Base-by-base conservation (phyloP, 2,113 vertebrate species). In the Channa maculata region DNA sequence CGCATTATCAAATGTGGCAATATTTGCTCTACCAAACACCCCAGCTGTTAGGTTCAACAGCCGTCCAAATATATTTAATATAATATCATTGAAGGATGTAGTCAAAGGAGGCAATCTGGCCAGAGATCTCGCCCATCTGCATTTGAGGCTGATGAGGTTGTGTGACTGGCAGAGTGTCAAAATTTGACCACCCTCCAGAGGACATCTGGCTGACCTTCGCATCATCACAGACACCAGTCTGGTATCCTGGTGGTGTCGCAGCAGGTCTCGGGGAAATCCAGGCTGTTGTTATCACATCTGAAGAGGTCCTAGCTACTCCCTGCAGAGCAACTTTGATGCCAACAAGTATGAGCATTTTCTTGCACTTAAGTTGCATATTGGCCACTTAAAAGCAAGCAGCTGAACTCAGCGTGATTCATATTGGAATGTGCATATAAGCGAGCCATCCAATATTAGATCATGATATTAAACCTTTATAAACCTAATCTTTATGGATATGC, bases 131-230 rank as follows among this genome's bases (percentile, higher is more conserved):
- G 80, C 69, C 86, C 92, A 91, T 93, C 86, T 92, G 90, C 44
- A 51, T 77, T 44, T 41, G 70, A 76, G 38, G 34, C 1, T n/a
- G 75, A 81, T 36, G 10, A 51, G 73, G 66, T 73, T 71, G 77
- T 45, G 58, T 84, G 78, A 86, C 43, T 83, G 86, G 88, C 80
- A 51, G 37, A 50, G 64, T 71, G 86, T 90, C 85, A 91, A 74
- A 86, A 52, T 72, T 70, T 76, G 79, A 81, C 75, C 75, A 46
- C 72, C 76, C 77, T 86, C 80, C 85, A 76, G 84, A 78, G 88
- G 85, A 86, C 75, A 59, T 76, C 85, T 81, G 74, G 75, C 70
- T 93, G 90, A 93, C 92, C 93, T 93, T 89, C 83, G 80, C 61
- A 5, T 71, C 62, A 53, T 73, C 59, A 48, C 57, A 68, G 79